These are phyloP conservation scores for Phaethon lepturus DNA, from an alignment of 2,113 vertebrate species.

Conservation along the genomic window DNA sequence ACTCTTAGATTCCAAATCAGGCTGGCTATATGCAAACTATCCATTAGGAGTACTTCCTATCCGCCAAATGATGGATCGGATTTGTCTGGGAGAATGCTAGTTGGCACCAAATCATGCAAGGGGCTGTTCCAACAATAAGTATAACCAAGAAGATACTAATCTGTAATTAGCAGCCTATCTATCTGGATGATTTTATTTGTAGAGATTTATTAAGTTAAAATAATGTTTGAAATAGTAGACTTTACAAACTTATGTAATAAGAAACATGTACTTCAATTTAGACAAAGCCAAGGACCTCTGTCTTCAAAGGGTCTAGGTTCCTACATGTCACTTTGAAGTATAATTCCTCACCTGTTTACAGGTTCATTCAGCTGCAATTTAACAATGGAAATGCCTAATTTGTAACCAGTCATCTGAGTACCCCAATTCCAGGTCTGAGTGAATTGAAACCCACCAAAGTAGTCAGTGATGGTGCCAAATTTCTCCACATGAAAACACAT, in stretches of 20 bases:
- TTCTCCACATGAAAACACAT: not conserved
- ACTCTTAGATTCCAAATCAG: not conserved
- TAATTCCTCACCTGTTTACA: not conserved
- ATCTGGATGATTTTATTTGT: not conserved
- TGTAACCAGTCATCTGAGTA: not conserved
- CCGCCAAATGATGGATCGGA: not conserved
- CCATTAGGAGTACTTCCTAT: not conserved
- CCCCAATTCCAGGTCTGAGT: not conserved
- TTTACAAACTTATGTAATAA: not conserved
- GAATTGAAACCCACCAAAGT: not conserved
- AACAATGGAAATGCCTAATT: not conserved
- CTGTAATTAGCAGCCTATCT: not conserved
- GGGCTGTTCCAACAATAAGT: not conserved
- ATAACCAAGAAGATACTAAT: not conserved
- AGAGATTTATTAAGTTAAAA: not conserved
- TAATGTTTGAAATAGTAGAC: not conserved
- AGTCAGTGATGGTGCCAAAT: not conserved
- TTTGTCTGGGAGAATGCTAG: not conserved
- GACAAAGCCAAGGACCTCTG: not conserved
- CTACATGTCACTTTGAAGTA: not conserved
- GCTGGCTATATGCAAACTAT: not conserved
- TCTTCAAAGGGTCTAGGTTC: not conserved
- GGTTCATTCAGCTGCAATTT: not conserved
- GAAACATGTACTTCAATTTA: not conserved
- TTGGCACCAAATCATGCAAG: not conserved